Evolutionary conservation across 2,888 invertebrate genomes (phyloP), one percentile per base, ranked within the genome.

Genomic region (Seira sanloemensis): DNA sequence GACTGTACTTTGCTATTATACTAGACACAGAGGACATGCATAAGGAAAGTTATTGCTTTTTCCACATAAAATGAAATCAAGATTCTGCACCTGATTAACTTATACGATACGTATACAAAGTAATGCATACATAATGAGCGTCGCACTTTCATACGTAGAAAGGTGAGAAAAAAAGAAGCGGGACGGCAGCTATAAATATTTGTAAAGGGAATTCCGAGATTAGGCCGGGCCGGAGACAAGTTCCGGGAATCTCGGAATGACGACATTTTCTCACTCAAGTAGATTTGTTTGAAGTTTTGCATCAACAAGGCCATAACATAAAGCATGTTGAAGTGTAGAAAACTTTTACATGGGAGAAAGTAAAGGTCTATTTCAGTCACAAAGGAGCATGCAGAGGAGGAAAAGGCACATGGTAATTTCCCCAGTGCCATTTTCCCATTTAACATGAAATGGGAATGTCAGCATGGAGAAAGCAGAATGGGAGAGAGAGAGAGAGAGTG

Each of bases 371-470:
- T n/a, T n/a, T n/a, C n/a, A 18, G 7, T 76, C 27, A 76, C 68
- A 76, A 46, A 27, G 58, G 58, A 73, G 58, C 4, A 58, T 25
- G 46, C 24, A n/a, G 24, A 7, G 58, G 19, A 25, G 46, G 46
- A 54, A 27, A 37, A 37, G 37, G 37, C 19, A 23, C 71, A 16
- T 72, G 23, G 71, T 72, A 72, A 78, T 78, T 78, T 78, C 78
- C 78, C 78, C 65, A 37, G 37, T 78, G 78, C 78, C 78, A 78
- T 62, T 78, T 78, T 19, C 72, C 71, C 19, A 26, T 54, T 72
- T 72, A 65, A 62, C 62, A 27, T 77, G 68, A 78, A 78, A 69
- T 78, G 78, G 65, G 78, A 69, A 50, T 78, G 78, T 69, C 78
- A 78, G 62, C 46, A 62, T n/a, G 27, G 26, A n/a, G 25, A 27